Conservation (phyloP, 2,113 vertebrate species). For the Perognathus longimembris region DNA sequence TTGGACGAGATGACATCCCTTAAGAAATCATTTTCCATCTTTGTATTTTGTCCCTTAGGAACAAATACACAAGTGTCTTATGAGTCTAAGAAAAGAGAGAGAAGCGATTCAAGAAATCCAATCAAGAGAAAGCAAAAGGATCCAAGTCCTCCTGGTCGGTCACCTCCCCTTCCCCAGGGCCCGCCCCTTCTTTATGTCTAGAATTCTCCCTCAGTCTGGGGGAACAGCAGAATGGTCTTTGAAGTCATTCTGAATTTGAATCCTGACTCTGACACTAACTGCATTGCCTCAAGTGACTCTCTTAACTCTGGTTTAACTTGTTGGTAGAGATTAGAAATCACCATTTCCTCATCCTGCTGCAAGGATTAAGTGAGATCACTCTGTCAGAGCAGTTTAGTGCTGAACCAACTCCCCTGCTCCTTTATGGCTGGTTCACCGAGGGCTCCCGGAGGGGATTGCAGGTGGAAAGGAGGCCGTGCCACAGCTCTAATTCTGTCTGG, state of each 20-base stretch:
- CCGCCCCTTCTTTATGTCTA: not conserved
- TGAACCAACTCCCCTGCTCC: not conserved
- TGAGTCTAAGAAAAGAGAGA: constrained; percentile 71
- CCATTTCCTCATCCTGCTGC: not conserved
- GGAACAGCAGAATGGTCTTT: not conserved
- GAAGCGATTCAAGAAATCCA: constrained; percentile 70
- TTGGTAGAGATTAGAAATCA: constrained; percentile 7
- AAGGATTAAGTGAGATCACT: not conserved
- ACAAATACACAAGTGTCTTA: constrained; percentile 79
- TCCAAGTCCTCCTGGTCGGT: constrained; percentile 76
- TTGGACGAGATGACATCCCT: not conserved
- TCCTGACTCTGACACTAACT: not conserved
- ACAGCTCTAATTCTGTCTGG: not conserved
- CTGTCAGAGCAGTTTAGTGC: not conserved
- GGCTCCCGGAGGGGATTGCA: not conserved
- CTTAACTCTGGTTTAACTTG: not conserved
- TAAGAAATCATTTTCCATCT: not conserved
- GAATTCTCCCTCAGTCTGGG: not conserved
- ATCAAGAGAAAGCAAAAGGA: constrained; percentile 73
- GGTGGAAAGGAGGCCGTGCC: not conserved
- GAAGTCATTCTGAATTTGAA: not conserved
- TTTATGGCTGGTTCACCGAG: not conserved
- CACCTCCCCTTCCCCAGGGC: too few relatives aligned
- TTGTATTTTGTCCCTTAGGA: constrained; percentile 61
- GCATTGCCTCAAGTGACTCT: not conserved